Percentiles rank a stretch among this genome's conserved stretches.
Evolutionary conservation across 2,888 invertebrate genomes (phyloP).

Genomic region (Torymus aiolomorphi): DNA sequence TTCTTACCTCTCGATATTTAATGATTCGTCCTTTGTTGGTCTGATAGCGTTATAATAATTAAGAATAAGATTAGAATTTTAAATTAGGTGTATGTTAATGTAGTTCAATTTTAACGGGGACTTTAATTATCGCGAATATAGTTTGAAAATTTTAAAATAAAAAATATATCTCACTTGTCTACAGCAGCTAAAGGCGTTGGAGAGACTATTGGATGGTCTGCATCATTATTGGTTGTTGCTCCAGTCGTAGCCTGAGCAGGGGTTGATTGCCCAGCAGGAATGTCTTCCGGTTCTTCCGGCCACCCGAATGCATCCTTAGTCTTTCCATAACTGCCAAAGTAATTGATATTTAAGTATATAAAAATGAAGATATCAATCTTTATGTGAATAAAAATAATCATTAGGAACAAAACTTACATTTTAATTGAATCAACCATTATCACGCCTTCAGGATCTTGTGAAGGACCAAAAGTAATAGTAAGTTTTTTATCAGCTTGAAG

Average conservation of each 20-base stretch:
- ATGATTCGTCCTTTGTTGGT: slow-evolving; percentile 71
- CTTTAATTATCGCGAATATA: background rate
- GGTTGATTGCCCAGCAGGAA: slow-evolving; percentile 72
- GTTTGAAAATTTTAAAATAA: background rate
- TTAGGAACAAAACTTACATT: slow-evolving; percentile 76
- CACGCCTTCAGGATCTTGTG: slow-evolving; percentile 90
- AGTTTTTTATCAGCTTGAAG: slow-evolving; percentile 93
- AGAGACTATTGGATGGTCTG: slow-evolving; percentile 72
- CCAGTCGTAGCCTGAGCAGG: slow-evolving; percentile 70
- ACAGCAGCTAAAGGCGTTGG: slow-evolving; percentile 78
- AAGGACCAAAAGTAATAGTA: slow-evolving; percentile 88
- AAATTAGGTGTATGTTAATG: background rate
- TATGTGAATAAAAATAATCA: background rate
- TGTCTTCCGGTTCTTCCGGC: slow-evolving; percentile 96
- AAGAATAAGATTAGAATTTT: slow-evolving; percentile 47
- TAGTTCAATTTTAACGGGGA: slow-evolving; percentile 12
- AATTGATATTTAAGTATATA: background rate
- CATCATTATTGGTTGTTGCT: slow-evolving; percentile 71
- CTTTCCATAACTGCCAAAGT: slow-evolving; percentile 86
- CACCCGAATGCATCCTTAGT: slow-evolving; percentile 97
- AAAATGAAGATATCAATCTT: background rate
- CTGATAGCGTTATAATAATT: slow-evolving; percentile 69
- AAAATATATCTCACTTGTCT: slow-evolving; percentile 76
- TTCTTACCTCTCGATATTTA: slow-evolving; percentile 74
- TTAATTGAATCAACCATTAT: slow-evolving; percentile 96